Conservation (phyloP, 2,888 invertebrate genomes). For the Drosophila testacea region DNA sequence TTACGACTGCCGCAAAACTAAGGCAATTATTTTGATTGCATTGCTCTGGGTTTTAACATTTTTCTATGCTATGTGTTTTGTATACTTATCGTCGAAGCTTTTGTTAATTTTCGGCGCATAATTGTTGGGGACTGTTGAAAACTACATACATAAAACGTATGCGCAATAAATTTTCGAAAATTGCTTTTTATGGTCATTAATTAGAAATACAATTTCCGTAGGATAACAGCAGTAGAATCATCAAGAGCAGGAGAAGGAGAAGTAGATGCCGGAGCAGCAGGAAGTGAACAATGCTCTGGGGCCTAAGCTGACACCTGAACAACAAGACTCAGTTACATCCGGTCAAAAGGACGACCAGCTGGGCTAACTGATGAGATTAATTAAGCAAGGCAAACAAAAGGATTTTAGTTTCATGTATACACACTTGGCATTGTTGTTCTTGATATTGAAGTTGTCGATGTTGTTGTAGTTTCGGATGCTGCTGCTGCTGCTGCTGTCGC, state of each 20-base stretch:
- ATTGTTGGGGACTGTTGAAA: conserved; percentile 47
- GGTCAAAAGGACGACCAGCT: conserved; percentile 67
- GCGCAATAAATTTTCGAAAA: conserved; percentile 59
- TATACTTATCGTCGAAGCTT: conserved; percentile 16
- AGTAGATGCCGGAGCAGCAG: conserved; percentile 9
- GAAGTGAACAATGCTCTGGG: conserved; percentile 54
- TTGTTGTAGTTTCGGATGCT: neutral
- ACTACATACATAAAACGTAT: conserved; percentile 51
- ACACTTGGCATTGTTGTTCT: conserved; percentile 45
- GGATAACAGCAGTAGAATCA: conserved; percentile 20
- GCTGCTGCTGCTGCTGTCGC: conserved; percentile 23
- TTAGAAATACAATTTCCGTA: conserved; percentile 71
- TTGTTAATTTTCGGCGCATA: conserved; percentile 56
- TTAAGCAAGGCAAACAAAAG: conserved; percentile 77
- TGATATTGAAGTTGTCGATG: conserved; percentile 15
- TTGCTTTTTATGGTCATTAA: conserved; percentile 75
- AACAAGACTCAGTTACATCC: conserved; percentile 70
- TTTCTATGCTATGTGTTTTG: conserved; percentile 14
- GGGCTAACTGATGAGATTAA: conserved; percentile 75
- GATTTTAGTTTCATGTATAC: conserved; percentile 73
- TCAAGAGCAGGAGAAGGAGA: neutral
- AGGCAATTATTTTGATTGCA: conserved; percentile 71
- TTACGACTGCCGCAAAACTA: conserved; percentile 60
- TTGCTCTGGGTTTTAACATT: conserved; percentile 32
- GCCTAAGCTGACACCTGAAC: conserved; percentile 65